phyloP scores from a whole-genome alignment of 2,888 invertebrate genomes.

The Tetropium fuscum region DNA sequence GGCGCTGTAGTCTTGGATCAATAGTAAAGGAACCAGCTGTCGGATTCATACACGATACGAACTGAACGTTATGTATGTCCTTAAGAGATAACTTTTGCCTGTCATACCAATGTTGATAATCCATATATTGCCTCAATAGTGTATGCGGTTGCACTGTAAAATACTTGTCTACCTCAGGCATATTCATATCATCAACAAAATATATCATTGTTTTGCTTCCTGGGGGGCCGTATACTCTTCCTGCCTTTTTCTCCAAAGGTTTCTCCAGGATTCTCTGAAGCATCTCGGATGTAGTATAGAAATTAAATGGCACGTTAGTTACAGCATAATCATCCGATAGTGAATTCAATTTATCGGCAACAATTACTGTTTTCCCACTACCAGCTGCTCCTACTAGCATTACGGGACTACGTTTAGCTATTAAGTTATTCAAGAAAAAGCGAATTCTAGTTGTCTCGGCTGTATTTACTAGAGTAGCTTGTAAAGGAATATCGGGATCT shows the following conservation, averaged over 20 bases:
- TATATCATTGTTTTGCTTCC: constrained; percentile 94
- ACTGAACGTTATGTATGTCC: constrained; percentile 94
- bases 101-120: constrained; percentile 97
- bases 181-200: constrained; percentile 96
- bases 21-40: constrained; percentile 96
- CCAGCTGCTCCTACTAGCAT: constrained; percentile 94
- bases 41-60: constrained; percentile 96
- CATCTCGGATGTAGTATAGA: constrained; percentile 95
- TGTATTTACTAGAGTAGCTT: constrained; percentile 82
- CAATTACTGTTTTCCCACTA: constrained; percentile 93
- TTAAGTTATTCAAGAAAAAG: constrained; percentile 89
- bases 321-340: constrained; percentile 83
- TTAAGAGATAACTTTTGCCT: constrained; percentile 85
- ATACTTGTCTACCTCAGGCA: constrained; percentile 96
- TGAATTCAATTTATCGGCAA: constrained; percentile 82
- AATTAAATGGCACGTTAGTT: constrained; percentile 93
- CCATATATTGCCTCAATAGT: constrained; percentile 90
- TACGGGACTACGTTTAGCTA: constrained; percentile 82
- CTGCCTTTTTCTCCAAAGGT: constrained; percentile 95
- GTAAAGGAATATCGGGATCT: constrained; percentile 88
- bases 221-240: constrained; percentile 92
- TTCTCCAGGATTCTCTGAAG: constrained; percentile 89
- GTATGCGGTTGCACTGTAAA: constrained; percentile 97
- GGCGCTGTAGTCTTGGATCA: constrained; percentile 88
- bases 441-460: constrained; percentile 86